A percentile compares a stretch with the other conserved stretches of the same genome.
These are phyloP conservation scores for Abrostola triplasia DNA, from an alignment of 2,888 invertebrate genomes.

Conservation along the genomic window DNA sequence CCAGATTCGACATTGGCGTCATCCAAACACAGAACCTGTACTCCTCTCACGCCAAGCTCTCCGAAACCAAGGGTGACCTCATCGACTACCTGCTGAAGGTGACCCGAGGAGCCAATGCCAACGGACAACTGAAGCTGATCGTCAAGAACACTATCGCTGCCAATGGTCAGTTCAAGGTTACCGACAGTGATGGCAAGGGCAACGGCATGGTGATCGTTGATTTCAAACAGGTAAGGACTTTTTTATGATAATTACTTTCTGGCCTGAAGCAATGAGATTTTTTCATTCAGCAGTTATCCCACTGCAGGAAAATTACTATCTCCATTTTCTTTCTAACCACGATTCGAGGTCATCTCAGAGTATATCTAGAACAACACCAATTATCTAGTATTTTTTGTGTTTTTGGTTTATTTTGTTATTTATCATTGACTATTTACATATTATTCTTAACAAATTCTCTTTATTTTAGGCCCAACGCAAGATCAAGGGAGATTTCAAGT, in stretches of 20 bases:
- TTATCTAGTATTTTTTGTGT: no score
- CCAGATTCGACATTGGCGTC: slow-evolving; percentile 82
- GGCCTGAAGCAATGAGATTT: no score
- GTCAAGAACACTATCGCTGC: slow-evolving; percentile 89
- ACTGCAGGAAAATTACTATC: no score
- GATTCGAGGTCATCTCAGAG: no score
- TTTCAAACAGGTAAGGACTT: slow-evolving; percentile 87
- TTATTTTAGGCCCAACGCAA: slow-evolving; percentile 87
- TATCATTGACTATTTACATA: no score
- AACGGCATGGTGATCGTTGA: slow-evolving; percentile 89
- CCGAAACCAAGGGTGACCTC: slow-evolving; percentile 79
- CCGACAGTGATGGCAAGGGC: slow-evolving; percentile 90
- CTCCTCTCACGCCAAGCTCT: slow-evolving; percentile 87
- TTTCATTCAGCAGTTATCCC: no score
- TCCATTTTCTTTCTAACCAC: no score
- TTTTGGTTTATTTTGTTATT: no score
- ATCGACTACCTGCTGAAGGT: slow-evolving; percentile 88
- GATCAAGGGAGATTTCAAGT: slow-evolving; percentile 89
- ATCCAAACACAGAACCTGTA: slow-evolving; percentile 79
- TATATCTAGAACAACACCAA: no score
- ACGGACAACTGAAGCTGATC: slow-evolving; percentile 86
- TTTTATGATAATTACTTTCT: no score
- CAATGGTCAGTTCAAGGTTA: slow-evolving; percentile 89
- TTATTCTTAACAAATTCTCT: no score
- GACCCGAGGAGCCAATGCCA: slow-evolving; percentile 75